Base-by-base conservation (phyloP, 1,140 invertebrate genomes). In the Portunus trituberculatus region DNA sequence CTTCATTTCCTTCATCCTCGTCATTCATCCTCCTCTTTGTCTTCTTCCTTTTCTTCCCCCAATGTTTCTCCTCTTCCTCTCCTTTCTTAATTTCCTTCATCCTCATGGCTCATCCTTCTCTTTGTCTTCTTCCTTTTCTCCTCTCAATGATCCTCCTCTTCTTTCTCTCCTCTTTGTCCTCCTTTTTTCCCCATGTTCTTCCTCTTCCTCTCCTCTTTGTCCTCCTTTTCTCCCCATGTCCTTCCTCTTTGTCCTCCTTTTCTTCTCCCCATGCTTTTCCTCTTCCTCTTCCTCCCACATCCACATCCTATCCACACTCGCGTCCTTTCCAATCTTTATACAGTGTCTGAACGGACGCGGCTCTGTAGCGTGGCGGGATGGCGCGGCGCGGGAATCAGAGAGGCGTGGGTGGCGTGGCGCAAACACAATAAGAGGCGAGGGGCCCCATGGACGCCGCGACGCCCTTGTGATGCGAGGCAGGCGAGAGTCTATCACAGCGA, bases 401-500 rank as follows among this genome's bases (percentile, higher is more conserved):
- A 20, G 67, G 67, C 67, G 67, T 25, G 25, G 67, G 67, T 76
- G 67, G 67, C 67, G 67, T n/a, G 67, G 67, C 67, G 67, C 12
- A 76, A 76, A 76, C 67, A 76, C 67, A 76, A 76, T 76, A 76
- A 76, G n/a, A 76, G 67, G 10, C 0, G n/a, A 76, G 12, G 25
- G 67, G 20, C 67, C 91, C 25, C 32, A 59, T 14, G 25, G 84
- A 90, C 83, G 76, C 14, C 6, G 28, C 92, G 46, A 14, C 20
- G 16, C 94, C n/a, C 84, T 95, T 88, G 28, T 88, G 87, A 95
- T 95, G 94, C 94, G 59, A 95, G 94, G 92, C 94, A 95, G 94
- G 48, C 52, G 91, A 95, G 94, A 95, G 94, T 95, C 94, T 95
- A 95, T 95, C 94, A 93, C 91, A 95, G 86, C 94, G 94, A n/a